Evolutionary conservation across 2,797 vertebrate species (phyloP).

Genomic region (Fistularia tabacaria): DNA sequence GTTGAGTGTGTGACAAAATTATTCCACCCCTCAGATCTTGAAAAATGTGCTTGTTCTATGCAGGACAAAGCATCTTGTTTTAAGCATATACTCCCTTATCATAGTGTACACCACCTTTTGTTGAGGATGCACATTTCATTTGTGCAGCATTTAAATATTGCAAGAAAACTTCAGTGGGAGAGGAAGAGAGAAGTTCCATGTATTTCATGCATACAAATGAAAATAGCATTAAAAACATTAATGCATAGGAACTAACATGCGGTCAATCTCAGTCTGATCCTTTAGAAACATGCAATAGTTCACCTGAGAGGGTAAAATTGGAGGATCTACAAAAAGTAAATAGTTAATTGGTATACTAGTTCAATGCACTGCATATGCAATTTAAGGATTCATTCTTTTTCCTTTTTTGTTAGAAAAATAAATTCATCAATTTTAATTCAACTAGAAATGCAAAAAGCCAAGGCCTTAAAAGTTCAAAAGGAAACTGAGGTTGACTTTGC

Average conservation of each 20-base stretch:
- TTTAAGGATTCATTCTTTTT: conserved; percentile 14
- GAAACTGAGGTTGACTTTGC: conserved; percentile 43
- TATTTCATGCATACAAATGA: conserved; percentile 75
- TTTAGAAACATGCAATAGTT: conserved; percentile 68
- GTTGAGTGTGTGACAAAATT: conserved; percentile 6
- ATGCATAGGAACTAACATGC: conserved; percentile 68
- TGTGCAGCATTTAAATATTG: conserved; percentile 65
- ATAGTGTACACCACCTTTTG: conserved; percentile 38
- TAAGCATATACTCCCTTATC: conserved; percentile 58
- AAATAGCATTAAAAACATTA: conserved; percentile 55
- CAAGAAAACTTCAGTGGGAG: conserved; percentile 55
- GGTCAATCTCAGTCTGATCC: conserved; percentile 44
- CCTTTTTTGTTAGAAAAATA: conserved; percentile 59
- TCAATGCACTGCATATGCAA: conserved; percentile 35
- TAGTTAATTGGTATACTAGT: conserved; percentile 35
- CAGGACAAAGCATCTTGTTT: conserved; percentile 44
- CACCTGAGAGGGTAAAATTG: conserved; percentile 74
- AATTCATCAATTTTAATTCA: conserved; percentile 37
- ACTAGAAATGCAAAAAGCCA: conserved; percentile 22
- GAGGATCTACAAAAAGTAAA: conserved; percentile 63
- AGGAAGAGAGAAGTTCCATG: conserved; percentile 60
- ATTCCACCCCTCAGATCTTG: conserved; percentile 13
- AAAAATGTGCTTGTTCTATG: conserved; percentile 22
- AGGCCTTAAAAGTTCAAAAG: conserved; percentile 41
- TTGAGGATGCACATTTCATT: conserved; percentile 51